Evolutionary conservation across 2,888 invertebrate genomes (phyloP).

Genomic region (Philonicus albiceps): DNA sequence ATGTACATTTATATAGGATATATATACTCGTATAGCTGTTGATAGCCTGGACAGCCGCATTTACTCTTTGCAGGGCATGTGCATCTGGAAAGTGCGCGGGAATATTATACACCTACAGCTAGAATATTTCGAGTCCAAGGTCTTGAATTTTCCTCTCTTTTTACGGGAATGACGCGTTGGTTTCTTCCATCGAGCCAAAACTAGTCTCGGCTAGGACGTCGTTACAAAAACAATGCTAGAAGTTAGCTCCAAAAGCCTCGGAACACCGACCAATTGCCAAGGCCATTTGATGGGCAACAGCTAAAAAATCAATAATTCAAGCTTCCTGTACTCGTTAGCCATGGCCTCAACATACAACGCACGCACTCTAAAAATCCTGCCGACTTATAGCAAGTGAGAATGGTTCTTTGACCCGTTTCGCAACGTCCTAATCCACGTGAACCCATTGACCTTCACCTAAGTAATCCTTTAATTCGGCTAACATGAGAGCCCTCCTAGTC

Average conservation of each 20-base stretch:
- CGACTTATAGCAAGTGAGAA: neutral
- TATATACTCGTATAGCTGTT: neutral
- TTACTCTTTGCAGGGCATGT: neutral
- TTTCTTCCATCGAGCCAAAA: neutral
- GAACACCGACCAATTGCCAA: neutral
- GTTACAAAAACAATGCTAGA: neutral
- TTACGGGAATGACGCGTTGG: neutral
- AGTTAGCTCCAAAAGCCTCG: neutral
- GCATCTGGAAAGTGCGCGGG: neutral
- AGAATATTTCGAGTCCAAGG: neutral
- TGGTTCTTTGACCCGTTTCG: neutral
- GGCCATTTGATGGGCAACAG: neutral
- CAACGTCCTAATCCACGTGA: neutral
- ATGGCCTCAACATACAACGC: neutral
- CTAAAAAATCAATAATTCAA: neutral
- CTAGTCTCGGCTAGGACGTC: neutral
- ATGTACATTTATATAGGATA: neutral
- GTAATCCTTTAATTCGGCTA: neutral
- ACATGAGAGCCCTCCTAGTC: neutral
- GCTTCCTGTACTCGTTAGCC: neutral
- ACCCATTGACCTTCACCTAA: neutral
- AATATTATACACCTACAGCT: neutral
- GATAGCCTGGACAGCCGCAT: neutral
- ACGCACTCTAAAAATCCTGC: neutral
- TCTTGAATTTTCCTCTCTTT: neutral